Percentiles rank a stretch among this genome's conserved stretches.
phyloP scores from a whole-genome alignment of 2,888 invertebrate species.

The Drosophila affinis region DNA sequence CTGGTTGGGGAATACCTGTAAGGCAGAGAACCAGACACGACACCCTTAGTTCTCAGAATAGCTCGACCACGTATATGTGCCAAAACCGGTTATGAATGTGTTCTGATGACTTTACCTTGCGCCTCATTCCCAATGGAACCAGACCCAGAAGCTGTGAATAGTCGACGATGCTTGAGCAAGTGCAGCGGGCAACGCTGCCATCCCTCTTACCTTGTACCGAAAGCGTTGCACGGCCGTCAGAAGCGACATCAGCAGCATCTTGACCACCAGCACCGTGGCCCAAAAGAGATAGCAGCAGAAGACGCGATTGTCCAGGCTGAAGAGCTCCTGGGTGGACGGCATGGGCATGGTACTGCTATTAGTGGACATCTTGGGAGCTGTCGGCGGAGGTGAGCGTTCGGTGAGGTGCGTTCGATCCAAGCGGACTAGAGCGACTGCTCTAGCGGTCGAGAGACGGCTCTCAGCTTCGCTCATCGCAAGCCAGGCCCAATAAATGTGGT shows the following conservation, averaged over 20 bases:
- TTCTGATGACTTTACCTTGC: conserved; percentile 61
- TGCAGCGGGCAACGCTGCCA: conserved; percentile 2
- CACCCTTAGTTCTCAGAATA: not conserved
- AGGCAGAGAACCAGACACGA: conserved; percentile 4
- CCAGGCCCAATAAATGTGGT: conserved; percentile 21
- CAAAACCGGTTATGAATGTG: conserved; percentile 16
- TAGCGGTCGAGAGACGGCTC: not conserved
- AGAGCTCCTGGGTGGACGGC: conserved; percentile 42
- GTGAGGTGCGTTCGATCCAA: conserved; percentile 24
- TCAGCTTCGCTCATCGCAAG: not conserved
- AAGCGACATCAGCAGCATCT: conserved; percentile 84
- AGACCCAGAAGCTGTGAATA: conserved; percentile 71
- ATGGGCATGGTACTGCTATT: conserved; percentile 7
- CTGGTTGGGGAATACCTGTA: conserved; percentile 85
- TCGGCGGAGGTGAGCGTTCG: conserved; percentile 10
- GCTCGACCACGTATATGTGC: not conserved
- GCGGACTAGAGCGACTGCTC: conserved; percentile 25
- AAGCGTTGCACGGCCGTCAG: conserved; percentile 83
- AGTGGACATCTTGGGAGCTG: conserved; percentile 12
- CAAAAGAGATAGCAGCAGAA: conserved; percentile 83
- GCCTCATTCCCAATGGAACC: conserved; percentile 62
- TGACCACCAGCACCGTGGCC: conserved; percentile 82
- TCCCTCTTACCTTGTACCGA: conserved; percentile 82
- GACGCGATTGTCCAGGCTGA: conserved; percentile 82
- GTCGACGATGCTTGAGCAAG: conserved; percentile 17